These are phyloP conservation scores for Montipora cactus DNA, from an alignment of 64 coral and sea anemone species.

Conservation along the genomic window DNA sequence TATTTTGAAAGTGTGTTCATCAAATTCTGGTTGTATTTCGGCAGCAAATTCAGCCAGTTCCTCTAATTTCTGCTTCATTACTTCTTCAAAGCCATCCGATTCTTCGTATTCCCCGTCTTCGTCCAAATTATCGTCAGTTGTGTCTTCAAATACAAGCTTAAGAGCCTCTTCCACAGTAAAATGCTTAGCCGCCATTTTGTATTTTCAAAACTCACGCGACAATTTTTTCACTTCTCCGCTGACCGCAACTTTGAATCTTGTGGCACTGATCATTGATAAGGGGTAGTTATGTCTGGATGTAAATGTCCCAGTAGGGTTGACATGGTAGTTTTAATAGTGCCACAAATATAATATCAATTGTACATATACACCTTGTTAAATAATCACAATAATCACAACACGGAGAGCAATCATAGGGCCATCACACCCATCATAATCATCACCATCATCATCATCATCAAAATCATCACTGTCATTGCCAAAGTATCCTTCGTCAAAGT, in stretches of 20 bases:
- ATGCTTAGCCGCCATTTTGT: slow-evolving; percentile 3
- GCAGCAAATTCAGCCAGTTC: slow-evolving; percentile 29
- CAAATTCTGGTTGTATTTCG: slow-evolving; percentile 22
- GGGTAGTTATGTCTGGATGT: too few species aligned
- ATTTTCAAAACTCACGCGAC: neutral
- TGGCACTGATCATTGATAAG: neutral
- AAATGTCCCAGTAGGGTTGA: too few species aligned
- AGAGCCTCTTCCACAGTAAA: slow-evolving; percentile 5
- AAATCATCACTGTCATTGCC: slow-evolving; percentile 2
- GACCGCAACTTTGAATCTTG: slow-evolving; percentile 27
- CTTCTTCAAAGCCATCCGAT: slow-evolving; percentile 2
- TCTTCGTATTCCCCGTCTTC: slow-evolving; percentile 11
- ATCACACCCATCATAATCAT: too few species aligned
- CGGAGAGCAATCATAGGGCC: too few species aligned
- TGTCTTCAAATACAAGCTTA: neutral
- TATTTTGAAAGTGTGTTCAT: slow-evolving; percentile 25
- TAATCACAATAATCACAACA: too few species aligned
- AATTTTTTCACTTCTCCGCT: slow-evolving; percentile 20
- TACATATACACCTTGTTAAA: too few species aligned
- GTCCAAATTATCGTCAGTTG: neutral
- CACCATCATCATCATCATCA: too few species aligned
- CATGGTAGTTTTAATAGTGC: too few species aligned
- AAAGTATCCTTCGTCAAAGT: slow-evolving; percentile 44
- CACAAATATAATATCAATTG: too few species aligned
- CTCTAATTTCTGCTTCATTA: slow-evolving; percentile 22